A percentile compares a stretch with the other conserved stretches of the same genome.
These are phyloP conservation scores for Alosa sapidissima DNA, from an alignment of 2,797 vertebrate genomes.

Conservation along the genomic window DNA sequence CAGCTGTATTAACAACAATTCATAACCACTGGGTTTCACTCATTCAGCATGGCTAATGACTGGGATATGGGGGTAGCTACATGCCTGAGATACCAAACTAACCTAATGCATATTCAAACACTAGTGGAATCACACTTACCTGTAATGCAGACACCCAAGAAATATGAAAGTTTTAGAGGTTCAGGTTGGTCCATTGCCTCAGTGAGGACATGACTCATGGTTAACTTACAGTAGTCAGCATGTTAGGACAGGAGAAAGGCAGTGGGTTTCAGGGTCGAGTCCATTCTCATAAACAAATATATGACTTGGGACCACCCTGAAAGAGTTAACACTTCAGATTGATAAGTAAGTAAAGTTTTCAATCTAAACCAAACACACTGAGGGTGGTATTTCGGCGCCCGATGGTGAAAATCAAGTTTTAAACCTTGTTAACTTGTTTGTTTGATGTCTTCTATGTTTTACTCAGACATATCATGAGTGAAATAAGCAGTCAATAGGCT, in stretches of 20 bases:
- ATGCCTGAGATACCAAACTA: neutral
- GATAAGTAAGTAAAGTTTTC: too few species aligned
- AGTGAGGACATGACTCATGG: too few species aligned
- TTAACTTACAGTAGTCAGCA: too few species aligned
- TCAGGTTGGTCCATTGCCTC: neutral
- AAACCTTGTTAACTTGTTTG: too few species aligned
- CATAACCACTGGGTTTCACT: neutral
- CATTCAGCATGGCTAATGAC: neutral
- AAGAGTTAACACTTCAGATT: neutral
- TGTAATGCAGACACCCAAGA: neutral
- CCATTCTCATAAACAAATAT: neutral
- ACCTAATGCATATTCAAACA: neutral
- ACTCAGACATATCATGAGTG: too few species aligned
- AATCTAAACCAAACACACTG: too few species aligned
- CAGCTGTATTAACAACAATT: neutral
- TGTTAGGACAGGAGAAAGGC: neutral
- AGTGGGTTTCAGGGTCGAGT: too few species aligned
- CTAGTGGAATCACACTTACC: neutral
- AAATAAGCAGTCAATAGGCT: too few species aligned
- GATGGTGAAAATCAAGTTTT: too few species aligned
- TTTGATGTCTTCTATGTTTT: too few species aligned
- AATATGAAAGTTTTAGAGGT: neutral
- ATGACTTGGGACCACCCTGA: neutral
- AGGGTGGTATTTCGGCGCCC: too few species aligned
- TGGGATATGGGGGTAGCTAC: neutral